Base-by-base conservation (phyloP, 2,797 vertebrate genomes). In the Sebastes miniatus region DNA sequence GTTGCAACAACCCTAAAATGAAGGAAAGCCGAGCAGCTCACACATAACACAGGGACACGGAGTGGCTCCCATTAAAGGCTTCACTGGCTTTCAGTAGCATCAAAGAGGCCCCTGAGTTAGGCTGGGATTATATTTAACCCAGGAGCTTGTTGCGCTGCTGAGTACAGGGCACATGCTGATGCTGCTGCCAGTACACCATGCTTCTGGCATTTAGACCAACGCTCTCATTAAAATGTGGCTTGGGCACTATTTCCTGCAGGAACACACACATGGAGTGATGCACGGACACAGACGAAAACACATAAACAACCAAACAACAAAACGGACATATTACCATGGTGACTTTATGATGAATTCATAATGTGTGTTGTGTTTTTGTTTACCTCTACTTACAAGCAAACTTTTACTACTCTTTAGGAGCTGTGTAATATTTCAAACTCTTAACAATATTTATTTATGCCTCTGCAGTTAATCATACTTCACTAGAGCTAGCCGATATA, bases 41-140 rank as follows among this genome's bases (percentile, higher is more conserved):
- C 87, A 85, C 88, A 85, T 83, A 89, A 87, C 89, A 65, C 63
- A 57, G 76, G 76, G 83, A 91, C 91, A 88, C 63, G n/a, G 81
- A 91, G 88, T 92, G 88, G 83, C 91, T 93, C 90, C 91, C 92
- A 93, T 95, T 95, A 95, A 94, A 93, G 91, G 95, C 93, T 94
- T 90, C 86, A 75, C 91, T 95, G 93, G 83, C 87, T 95, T 95
- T 92, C 92, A 94, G 90, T 92, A 84, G 93, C 93, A 94, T 95
- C 93, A 95, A 94, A 95, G 93, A 80, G 87, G 90, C 91, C 91
- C 90, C 84, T 34, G 84, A 92, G 93, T 94, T 94, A 94, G 86
- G 79, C 83, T 70, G 84, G 89, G 93, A 95, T 95, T 94, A 95
- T 93, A 92, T 95, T 95, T 94, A 96, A 95, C 91, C 86, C 76